Percentiles rank a stretch among this genome's conserved stretches.
These are phyloP conservation scores for Excalfactoria chinensis DNA, from an alignment of 2,113 vertebrate species.

Conservation along the genomic window DNA sequence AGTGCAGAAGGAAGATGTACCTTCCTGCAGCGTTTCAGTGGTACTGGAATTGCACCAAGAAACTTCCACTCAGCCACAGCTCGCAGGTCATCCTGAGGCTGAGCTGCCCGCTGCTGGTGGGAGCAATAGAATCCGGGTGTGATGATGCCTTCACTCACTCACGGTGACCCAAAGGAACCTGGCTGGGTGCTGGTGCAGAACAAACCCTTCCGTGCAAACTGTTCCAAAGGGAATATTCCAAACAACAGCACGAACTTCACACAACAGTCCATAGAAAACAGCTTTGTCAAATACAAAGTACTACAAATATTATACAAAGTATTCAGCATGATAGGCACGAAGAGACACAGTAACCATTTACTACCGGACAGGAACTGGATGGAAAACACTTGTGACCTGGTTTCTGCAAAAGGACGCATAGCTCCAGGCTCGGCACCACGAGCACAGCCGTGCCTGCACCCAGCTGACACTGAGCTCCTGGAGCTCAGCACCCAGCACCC, in stretches of 20 bases:
- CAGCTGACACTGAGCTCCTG: no score
- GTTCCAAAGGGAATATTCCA: neutral
- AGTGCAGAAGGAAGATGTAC: no score
- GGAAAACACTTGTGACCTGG: neutral
- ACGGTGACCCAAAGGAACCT: no score
- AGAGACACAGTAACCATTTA: neutral
- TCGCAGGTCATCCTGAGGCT: accelerated
- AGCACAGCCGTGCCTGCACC: no score
- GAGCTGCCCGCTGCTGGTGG: no score
- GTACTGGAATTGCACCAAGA: accelerated
- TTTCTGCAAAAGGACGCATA: neutral
- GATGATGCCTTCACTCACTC: no score
- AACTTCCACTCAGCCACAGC: accelerated
- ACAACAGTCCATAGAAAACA: neutral
- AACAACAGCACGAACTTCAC: accelerated
- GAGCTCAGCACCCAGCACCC: neutral
- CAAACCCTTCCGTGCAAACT: accelerated
- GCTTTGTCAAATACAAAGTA: accelerated
- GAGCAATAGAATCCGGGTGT: no score
- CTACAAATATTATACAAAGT: accelerated
- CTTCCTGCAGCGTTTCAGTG: neutral
- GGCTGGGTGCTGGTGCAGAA: neutral
- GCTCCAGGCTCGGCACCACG: no score
- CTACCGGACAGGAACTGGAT: neutral
- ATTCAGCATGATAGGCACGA: neutral